Base-by-base conservation (phyloP, 1,140 invertebrate genomes). In the Lysiphlebus fabarum region DNA sequence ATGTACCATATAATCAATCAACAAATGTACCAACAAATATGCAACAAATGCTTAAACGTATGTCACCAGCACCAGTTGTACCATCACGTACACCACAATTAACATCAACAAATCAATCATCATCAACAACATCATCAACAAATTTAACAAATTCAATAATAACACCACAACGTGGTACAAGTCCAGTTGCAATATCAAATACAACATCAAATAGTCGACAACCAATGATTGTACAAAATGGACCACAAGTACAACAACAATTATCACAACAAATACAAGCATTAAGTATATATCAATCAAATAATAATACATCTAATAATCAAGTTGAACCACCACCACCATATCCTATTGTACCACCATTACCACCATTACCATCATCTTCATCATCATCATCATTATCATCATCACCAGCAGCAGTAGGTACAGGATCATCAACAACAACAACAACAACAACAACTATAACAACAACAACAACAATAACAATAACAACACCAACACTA, bases 191-290 rank as follows among this genome's bases (percentile, higher is more conserved):
- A 14, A 81, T 73, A 44, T 80, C 75, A 55, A 74, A 77, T 65
- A 61, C 67, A 61, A 71, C 76, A 60, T 71, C 72, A 34, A 74
- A 76, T 33, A 80, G 77, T 43, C 80, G 85, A 34, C 87, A 88
- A 65, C 89, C 87, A 2, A 89, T 91, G 87, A 86, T 91, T 40
- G 88, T 91, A 7, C 89, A 90, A 69, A 90, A 91, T 68, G 87
- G 87, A 6, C 86, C 89, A 0, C 90, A 92, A 77, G 86, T 85
- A 14, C 90, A 93, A 67, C 91, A 92, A 66, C 92, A 94, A 72
- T 76, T 94, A 14, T 83, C 86, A 11, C 91, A 95, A 69, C 90
- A 93, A 72, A 90, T 93, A 74, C 92, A 93, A 73, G 90, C 90
- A 6, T 77, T 93, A n/a, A 90, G 83, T 70, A 83, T 93, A 58